Base-by-base conservation (phyloP, 2,113 vertebrate species). In the Podilymbus podiceps region DNA sequence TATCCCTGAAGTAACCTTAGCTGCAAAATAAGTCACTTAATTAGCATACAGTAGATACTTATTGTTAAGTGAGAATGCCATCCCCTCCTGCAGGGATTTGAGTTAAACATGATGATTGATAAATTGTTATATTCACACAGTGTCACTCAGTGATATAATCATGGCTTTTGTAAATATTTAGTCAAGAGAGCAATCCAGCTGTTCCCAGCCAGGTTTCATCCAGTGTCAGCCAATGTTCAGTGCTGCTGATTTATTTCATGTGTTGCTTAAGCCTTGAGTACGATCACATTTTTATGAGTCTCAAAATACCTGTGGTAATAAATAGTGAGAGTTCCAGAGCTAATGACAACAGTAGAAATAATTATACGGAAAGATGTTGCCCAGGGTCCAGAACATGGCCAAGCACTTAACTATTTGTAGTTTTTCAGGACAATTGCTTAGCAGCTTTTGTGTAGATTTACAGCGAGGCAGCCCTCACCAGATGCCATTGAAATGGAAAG, bases 141-240 rank as follows among this genome's bases (percentile, higher is more conserved):
- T 98, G 98, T 98, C 97, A 97, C 98, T 98, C 97, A 96, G 98
- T 98, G 97, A 98, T 98, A 97, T 96, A 98, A 98, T 98, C 97
- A 97, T 90, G 98, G 78, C 97, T 98, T 98, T 98, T 98, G 98
- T 98, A 98, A 98, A 98, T 98, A 98, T 98, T 98, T 98, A 98
- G 98, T 98, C 97, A 97, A 97, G 98, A 98, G 98, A 98, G 97
- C 97, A 93, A 98, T 98, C 98, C 98, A 98, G 98, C 98, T 98
- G 98, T 97, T 98, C 97, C 93, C 98, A 98, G 98, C 95, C 97
- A 98, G 98, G 97, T 97, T 98, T 98, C 97, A 97, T 95, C 98
- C 97, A 95, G 84, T 97, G 97, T 96, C 98, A 98, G 97, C 97
- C 97, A 94, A 74, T 91, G 91, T 89, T 97, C 94, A 88, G 90